Evolutionary conservation across 2,888 invertebrate genomes (phyloP).

Genomic region (Cosmia pyralina): DNA sequence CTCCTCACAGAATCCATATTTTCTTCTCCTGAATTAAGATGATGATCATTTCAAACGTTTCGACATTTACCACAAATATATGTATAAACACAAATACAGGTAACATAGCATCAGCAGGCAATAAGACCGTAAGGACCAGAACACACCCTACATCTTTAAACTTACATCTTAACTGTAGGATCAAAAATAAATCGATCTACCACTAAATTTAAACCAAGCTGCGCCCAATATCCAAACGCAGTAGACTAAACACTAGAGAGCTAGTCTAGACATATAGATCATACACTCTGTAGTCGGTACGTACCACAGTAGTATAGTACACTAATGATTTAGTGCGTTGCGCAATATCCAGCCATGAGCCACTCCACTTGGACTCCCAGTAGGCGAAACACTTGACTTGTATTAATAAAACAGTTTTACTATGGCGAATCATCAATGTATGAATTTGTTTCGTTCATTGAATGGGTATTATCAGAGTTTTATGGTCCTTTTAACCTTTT

Average conservation of each 20-base stretch:
- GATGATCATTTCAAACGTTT: too few relatives aligned
- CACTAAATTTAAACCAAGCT: slow-evolving; percentile 32
- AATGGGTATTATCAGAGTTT: too few relatives aligned
- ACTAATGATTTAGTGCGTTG: slow-evolving; percentile 61
- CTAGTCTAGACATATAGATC: slow-evolving; percentile 64
- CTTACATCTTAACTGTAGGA: too few relatives aligned
- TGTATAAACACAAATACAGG: too few relatives aligned
- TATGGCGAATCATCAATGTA: slow-evolving; percentile 29
- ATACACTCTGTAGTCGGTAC: slow-evolving; percentile 36
- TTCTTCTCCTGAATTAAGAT: too few relatives aligned
- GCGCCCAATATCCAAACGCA: slow-evolving; percentile 35
- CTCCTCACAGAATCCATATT: too few relatives aligned
- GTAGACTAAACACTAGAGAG: slow-evolving; percentile 54
- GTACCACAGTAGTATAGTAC: slow-evolving; percentile 23
- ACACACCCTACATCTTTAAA: too few relatives aligned
- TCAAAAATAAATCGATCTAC: slow-evolving; percentile 19
- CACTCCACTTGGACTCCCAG: slow-evolving; percentile 64
- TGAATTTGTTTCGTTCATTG: not conserved
- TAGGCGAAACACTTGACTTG: slow-evolving; percentile 71
- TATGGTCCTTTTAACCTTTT: too few relatives aligned
- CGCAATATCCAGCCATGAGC: slow-evolving; percentile 42
- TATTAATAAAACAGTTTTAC: slow-evolving; percentile 63
- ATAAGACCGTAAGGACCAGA: too few relatives aligned
- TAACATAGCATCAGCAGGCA: not conserved
- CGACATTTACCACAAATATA: too few relatives aligned